These are phyloP conservation scores for Lithobates pipiens DNA, from an alignment of 2,797 vertebrate species.

Conservation along the genomic window DNA sequence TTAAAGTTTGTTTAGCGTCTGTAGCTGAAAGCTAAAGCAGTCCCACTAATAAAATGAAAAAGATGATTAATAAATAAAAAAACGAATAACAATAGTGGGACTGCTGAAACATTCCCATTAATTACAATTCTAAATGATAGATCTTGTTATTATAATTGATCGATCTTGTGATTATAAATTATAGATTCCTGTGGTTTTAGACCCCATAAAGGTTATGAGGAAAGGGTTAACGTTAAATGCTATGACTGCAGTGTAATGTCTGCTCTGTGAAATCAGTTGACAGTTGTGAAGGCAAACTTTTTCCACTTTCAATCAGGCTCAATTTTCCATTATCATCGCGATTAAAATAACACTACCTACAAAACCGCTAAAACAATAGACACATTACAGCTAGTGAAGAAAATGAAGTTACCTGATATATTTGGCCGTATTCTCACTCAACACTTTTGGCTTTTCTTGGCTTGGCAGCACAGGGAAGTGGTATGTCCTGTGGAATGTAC, in stretches of 20 bases:
- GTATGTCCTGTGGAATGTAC: constrained; percentile 40
- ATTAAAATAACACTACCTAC: constrained; percentile 24
- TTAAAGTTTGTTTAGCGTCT: too few relatives aligned
- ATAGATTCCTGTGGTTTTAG: too few relatives aligned
- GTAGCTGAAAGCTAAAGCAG: too few relatives aligned
- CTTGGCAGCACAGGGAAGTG: constrained; percentile 23
- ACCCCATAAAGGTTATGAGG: too few relatives aligned
- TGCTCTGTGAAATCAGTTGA: not conserved
- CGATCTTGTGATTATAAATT: too few relatives aligned
- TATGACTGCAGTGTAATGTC: not conserved
- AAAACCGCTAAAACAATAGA: constrained; percentile 43
- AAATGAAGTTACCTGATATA: constrained; percentile 38
- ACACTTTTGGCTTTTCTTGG: constrained; percentile 26
- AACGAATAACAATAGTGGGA: too few relatives aligned
- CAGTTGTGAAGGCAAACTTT: not conserved
- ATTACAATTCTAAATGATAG: too few relatives aligned
- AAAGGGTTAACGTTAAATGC: too few relatives aligned
- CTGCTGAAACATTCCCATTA: too few relatives aligned
- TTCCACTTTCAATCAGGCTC: constrained; percentile 14
- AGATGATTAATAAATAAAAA: too few relatives aligned
- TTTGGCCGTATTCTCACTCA: constrained; percentile 29
- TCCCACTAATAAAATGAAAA: too few relatives aligned
- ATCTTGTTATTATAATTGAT: too few relatives aligned
- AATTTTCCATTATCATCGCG: constrained; percentile 4
- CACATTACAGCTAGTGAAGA: constrained; percentile 32